phyloP scores from a whole-genome alignment of 2,888 invertebrate genomes.

The Dynastes maya region DNA sequence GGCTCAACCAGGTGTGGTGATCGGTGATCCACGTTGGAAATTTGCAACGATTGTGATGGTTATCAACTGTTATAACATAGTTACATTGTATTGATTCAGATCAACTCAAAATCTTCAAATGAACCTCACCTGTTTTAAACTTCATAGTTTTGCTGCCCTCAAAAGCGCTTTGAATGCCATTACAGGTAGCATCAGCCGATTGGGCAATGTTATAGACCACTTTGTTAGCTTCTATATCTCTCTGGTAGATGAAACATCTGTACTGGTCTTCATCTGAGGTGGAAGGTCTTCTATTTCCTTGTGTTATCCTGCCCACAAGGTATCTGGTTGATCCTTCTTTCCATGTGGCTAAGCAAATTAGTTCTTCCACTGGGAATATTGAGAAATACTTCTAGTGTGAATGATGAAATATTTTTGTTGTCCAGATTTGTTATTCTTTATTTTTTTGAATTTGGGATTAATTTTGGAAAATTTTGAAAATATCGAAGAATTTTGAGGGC shows the following conservation, averaged over 20 bases:
- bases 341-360: conserved; percentile 88
- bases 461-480: too few species aligned
- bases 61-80: conserved; percentile 74
- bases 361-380: conserved; percentile 79
- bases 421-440: background rate
- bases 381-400: background rate
- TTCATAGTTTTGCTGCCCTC: conserved; percentile 87
- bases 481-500: too few species aligned
- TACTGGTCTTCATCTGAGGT: conserved; percentile 84
- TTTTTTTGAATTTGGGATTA: background rate
- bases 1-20: conserved; percentile 86
- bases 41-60: conserved; percentile 83
- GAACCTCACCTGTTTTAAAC: conserved; percentile 79
- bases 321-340: conserved; percentile 87
- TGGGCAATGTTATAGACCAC: conserved; percentile 81
- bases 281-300: conserved; percentile 74
- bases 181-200: conserved; percentile 87
- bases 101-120: background rate
- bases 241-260: conserved; percentile 86
- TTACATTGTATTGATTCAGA: too few species aligned
- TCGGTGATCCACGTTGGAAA: conserved; percentile 86
- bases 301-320: conserved; percentile 82
- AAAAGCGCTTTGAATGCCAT: conserved; percentile 81
- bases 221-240: conserved; percentile 70
- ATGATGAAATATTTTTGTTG: too few species aligned